Conservation (phyloP, 2,113 vertebrate species). For the Redunca redunca region DNA sequence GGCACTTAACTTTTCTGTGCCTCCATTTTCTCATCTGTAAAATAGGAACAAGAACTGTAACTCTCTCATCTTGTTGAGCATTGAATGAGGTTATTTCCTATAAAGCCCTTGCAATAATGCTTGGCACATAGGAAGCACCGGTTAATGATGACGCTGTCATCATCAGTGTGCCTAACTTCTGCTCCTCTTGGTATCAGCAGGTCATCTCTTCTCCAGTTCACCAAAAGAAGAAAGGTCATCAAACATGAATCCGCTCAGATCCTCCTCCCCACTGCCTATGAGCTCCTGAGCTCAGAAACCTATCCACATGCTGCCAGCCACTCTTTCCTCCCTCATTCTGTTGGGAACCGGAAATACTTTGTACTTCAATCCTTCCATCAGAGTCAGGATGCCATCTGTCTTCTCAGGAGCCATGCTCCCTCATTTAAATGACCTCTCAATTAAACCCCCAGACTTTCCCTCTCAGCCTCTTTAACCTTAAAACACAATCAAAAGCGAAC, state of each 20-base stretch:
- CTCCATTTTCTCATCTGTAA: neutral
- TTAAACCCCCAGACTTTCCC: neutral
- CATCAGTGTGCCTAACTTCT: neutral
- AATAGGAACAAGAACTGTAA: neutral
- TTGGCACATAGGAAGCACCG: neutral
- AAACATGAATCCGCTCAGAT: neutral
- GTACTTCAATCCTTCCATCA: neutral
- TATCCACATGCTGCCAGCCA: neutral
- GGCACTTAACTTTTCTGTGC: neutral
- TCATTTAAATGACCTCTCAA: neutral
- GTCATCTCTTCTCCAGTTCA: neutral
- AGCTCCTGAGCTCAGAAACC: neutral
- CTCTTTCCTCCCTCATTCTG: neutral
- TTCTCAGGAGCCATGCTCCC: neutral
- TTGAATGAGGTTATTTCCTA: neutral
- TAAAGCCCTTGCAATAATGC: neutral
- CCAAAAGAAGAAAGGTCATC: neutral
- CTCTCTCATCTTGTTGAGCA: neutral
- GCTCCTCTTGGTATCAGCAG: neutral
- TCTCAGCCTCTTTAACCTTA: neutral
- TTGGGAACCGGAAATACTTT: neutral
- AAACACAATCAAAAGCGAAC: neutral
- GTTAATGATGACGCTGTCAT: neutral
- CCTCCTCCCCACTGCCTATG: neutral
- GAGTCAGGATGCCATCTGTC: neutral